Evolutionary conservation across 2,888 invertebrate species (phyloP).

Genomic region (Poecilus cupreus): DNA sequence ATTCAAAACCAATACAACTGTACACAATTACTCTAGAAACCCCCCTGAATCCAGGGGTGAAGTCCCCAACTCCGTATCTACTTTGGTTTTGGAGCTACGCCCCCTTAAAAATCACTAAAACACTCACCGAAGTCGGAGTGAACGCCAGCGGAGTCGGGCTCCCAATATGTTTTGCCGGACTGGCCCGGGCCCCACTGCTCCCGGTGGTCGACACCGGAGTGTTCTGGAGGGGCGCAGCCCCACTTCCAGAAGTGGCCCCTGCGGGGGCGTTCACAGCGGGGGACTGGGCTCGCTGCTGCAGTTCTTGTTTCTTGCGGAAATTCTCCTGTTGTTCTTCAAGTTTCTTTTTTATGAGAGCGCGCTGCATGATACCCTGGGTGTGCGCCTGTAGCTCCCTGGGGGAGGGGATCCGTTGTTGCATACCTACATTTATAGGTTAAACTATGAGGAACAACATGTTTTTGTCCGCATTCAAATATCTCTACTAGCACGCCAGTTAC

Average conservation of each 20-base stretch:
- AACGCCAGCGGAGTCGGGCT: conserved; percentile 87
- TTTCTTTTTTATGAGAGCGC: conserved; percentile 90
- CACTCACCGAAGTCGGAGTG: conserved; percentile 89
- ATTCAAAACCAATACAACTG: too few relatives aligned
- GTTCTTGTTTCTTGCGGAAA: conserved; percentile 86
- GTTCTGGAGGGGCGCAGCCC: too few relatives aligned
- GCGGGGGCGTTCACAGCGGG: conserved; percentile 49
- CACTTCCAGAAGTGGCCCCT: conserved; percentile 57
- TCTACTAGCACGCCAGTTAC: too few relatives aligned
- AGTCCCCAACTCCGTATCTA: too few relatives aligned
- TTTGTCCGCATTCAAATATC: too few relatives aligned
- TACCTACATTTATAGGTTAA: too few relatives aligned
- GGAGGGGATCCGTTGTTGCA: conserved; percentile 85
- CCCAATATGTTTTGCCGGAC: conserved; percentile 74
- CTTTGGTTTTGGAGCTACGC: too few relatives aligned
- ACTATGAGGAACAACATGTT: too few relatives aligned
- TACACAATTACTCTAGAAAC: too few relatives aligned
- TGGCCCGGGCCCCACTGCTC: conserved; percentile 66
- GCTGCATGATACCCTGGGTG: conserved; percentile 91
- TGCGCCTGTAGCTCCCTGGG: conserved; percentile 90
- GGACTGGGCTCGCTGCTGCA: conserved; percentile 66
- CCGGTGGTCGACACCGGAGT: conserved; percentile 60
- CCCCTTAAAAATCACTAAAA: background rate
- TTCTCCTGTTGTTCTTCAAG: conserved; percentile 91
- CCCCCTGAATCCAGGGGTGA: too few relatives aligned